Percentiles rank a stretch among this genome's conserved stretches.
Evolutionary conservation across 2,797 vertebrate species (phyloP).

Genomic region (Lindbergichthys nudifrons): DNA sequence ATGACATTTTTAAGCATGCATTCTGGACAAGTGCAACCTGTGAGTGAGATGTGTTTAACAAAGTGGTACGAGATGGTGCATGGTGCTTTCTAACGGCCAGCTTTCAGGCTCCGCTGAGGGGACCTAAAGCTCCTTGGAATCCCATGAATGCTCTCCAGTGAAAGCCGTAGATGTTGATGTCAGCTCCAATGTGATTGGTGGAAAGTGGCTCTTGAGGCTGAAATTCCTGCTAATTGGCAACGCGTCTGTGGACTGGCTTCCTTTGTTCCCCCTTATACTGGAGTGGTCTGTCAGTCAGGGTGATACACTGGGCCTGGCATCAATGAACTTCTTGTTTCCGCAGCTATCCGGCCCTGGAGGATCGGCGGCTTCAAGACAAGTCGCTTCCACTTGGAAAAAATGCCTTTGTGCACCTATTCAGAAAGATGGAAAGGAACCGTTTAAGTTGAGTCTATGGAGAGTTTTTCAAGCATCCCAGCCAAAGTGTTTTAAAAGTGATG

Average conservation of each 20-base stretch:
- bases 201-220: slow-evolving; percentile 73
- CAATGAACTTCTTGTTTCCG: slow-evolving; percentile 83
- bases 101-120: slow-evolving; percentile 57
- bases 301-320: slow-evolving; percentile 72
- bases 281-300: slow-evolving; percentile 74
- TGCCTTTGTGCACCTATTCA: slow-evolving; percentile 57
- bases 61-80: slow-evolving; percentile 41
- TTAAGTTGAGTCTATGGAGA: slow-evolving; percentile 16
- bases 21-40: slow-evolving; percentile 1
- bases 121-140: slow-evolving; percentile 81
- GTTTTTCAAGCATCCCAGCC: slow-evolving; percentile 35
- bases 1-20: slow-evolving; percentile 6
- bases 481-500: slow-evolving; percentile 17
- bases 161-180: slow-evolving; percentile 74
- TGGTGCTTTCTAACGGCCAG: slow-evolving; percentile 54
- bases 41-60: slow-evolving; percentile 40
- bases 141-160: slow-evolving; percentile 76
- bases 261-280: slow-evolving; percentile 77
- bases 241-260: slow-evolving; percentile 68
- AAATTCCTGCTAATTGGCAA: slow-evolving; percentile 85
- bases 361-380: slow-evolving; percentile 67
- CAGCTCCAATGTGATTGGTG: slow-evolving; percentile 74
- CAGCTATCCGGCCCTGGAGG: slow-evolving; percentile 50
- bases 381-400: slow-evolving; percentile 64
- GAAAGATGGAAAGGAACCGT: slow-evolving; percentile 19